phyloP scores from a whole-genome alignment of 1,140 invertebrate genomes.

The Centruroides sculpturatus region DNA sequence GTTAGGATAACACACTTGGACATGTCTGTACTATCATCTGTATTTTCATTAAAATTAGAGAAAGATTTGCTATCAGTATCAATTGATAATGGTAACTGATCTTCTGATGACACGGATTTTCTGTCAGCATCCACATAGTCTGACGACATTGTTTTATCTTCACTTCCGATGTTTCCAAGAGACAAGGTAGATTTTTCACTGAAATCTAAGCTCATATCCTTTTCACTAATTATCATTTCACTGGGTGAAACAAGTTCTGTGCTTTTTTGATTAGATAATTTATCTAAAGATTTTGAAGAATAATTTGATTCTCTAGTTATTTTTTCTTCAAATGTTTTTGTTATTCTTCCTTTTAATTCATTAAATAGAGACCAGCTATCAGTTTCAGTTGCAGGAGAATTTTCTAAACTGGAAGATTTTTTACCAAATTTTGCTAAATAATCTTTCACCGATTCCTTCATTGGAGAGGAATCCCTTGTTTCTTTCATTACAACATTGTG shows the following conservation, averaged over 20 bases:
- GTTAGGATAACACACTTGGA: not conserved
- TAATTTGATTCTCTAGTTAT: not conserved
- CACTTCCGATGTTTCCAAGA: not conserved
- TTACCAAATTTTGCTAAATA: constrained; percentile 7
- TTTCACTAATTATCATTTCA: not conserved
- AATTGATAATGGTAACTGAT: constrained; percentile 1
- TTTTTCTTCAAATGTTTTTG: constrained; percentile 7
- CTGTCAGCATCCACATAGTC: constrained; percentile 3
- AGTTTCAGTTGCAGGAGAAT: not conserved
- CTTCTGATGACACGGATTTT: not conserved
- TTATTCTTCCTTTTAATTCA: constrained; percentile 8
- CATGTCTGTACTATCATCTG: not conserved
- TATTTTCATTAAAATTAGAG: not conserved
- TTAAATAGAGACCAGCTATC: constrained; percentile 12
- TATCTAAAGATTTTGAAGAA: not conserved
- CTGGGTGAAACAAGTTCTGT: not conserved
- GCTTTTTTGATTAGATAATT: not conserved
- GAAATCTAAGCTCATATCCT: not conserved
- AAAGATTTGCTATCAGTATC: not conserved
- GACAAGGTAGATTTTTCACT: not conserved
- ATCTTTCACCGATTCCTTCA: constrained; percentile 1
- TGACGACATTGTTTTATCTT: not conserved
- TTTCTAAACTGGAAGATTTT: constrained; percentile 2
- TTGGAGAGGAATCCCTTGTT: too few species aligned
- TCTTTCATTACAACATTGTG: too few species aligned